Evolutionary conservation across 2,113 vertebrate species (phyloP).

Genomic region (Empidonax alnorum): DNA sequence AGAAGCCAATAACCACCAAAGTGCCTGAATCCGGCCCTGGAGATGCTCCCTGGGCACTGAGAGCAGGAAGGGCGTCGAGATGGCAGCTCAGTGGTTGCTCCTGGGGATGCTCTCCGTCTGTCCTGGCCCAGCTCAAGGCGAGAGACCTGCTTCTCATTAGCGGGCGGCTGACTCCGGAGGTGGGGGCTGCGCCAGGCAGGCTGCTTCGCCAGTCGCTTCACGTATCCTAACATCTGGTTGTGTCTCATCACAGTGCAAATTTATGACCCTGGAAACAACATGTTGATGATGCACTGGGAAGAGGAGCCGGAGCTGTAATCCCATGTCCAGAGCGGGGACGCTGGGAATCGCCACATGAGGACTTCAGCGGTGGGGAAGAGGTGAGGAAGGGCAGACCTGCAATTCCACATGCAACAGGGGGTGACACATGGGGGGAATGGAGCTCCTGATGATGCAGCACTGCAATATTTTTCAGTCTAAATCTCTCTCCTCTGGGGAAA

Average conservation of each 20-base stretch:
- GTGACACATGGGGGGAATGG: not conserved
- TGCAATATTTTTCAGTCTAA: not conserved
- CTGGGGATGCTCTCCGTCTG: constrained; percentile 47
- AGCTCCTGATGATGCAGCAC: not conserved
- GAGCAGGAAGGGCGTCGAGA: constrained; percentile 26
- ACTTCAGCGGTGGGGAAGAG: not conserved
- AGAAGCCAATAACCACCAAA: constrained; percentile 28
- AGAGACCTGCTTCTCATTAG: constrained; percentile 64
- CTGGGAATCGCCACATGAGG: not conserved
- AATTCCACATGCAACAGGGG: not conserved
- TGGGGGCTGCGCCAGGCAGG: constrained; percentile 22
- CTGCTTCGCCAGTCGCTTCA: constrained; percentile 71
- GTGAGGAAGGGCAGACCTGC: not conserved
- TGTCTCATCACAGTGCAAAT: constrained; percentile 80
- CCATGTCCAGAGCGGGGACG: constrained; percentile 22
- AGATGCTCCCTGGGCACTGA: not conserved
- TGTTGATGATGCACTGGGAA: constrained; percentile 67
- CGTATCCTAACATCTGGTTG: constrained; percentile 77
- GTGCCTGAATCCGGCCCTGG: not conserved
- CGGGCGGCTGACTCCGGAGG: not conserved
- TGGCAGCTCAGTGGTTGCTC: constrained; percentile 32
- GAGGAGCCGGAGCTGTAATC: constrained; percentile 52
- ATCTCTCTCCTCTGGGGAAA: not conserved
- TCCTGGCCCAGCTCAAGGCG: constrained; percentile 9
- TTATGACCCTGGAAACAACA: constrained; percentile 79